Base-by-base conservation (phyloP, 2,888 invertebrate genomes). In the Digitonthophagus gazella region DNA sequence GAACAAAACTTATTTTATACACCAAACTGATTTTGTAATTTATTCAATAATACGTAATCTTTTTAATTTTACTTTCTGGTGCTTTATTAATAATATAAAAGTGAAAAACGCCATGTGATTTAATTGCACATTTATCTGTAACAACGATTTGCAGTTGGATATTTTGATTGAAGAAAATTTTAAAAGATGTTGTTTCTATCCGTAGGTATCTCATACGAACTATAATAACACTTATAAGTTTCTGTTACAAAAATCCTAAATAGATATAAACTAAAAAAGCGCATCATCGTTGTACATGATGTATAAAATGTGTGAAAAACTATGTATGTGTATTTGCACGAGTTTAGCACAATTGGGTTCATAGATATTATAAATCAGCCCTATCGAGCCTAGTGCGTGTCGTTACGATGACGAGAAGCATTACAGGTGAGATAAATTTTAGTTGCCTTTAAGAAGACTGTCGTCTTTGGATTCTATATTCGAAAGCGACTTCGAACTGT, bases 171-270 rank as follows among this genome's bases (percentile, higher is more conserved):
- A 66, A 66, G 67, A 68, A 63, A 69, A 71, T 67, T 70, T 68
- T 69, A 69, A 72, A 74, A 71, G 69, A 61, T 19, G 20, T 61
- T 73, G 70, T 73, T 74, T 74, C 73, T 74, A 72, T 74, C 74
- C 74, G 74, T 74, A 74, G 74, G 74, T 74, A 64, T 67, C 65
- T 72, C 69, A 73, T 67, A 70, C 67, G 71, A 72, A 72, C 65
- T 69, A 69, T 66, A 72, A 71, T 70, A 69, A 66, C 66, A 71
- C 69, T 69, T 67, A 63, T 69, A 57, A 68, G 69, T 71, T 72
- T 72, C 65, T 71, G 72, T 70, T 74, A 74, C 80, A 75, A 80
- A 78, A 69, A 71, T 61, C 68, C 71, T 71, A 68, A 70, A 76
- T 75, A 76, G 74, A 73, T 71, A 70, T 71, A 69, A n/a, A n/a